These are phyloP conservation scores for Percina caprodes DNA, from an alignment of 2,113 vertebrate genomes.

Conservation along the genomic window DNA sequence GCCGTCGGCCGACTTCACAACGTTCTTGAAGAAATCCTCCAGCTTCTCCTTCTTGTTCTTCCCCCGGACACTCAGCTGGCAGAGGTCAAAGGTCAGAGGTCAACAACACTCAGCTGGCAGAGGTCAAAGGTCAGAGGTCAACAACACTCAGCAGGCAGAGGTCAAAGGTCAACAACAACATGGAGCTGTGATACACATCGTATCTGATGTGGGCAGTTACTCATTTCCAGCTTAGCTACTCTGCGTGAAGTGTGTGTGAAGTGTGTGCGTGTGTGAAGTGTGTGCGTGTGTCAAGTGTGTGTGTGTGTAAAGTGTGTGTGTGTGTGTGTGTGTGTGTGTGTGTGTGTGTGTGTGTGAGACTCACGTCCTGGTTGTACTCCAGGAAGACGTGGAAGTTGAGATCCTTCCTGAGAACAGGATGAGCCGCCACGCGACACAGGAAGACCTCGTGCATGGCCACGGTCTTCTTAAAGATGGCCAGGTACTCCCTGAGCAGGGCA, in stretches of 20 bases:
- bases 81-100: constrained; percentile 17
- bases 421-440: constrained; percentile 96
- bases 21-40: constrained; percentile 99
- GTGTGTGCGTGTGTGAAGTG: too few relatives aligned
- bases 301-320: fast-evolving
- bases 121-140: too few relatives aligned
- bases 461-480: constrained; percentile 99
- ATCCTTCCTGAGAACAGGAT: constrained; percentile 97
- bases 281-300: too few relatives aligned
- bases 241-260: too few relatives aligned
- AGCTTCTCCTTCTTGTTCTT: constrained; percentile 99
- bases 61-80: constrained; percentile 95
- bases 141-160: too few relatives aligned
- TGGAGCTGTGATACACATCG: too few relatives aligned
- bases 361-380: constrained; percentile 99
- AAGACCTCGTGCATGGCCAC: constrained; percentile 99
- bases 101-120: background rate
- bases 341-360: constrained; percentile 48
- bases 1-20: constrained; percentile 98
- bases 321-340: background rate
- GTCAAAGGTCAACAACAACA: too few relatives aligned
- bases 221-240: too few relatives aligned
- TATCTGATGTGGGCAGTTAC: too few relatives aligned
- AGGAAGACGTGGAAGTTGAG: constrained; percentile 99
- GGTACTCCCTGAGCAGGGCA: constrained; percentile 88